phyloP scores from a whole-genome alignment of 1,140 invertebrate species.

The Apis laboriosa region DNA sequence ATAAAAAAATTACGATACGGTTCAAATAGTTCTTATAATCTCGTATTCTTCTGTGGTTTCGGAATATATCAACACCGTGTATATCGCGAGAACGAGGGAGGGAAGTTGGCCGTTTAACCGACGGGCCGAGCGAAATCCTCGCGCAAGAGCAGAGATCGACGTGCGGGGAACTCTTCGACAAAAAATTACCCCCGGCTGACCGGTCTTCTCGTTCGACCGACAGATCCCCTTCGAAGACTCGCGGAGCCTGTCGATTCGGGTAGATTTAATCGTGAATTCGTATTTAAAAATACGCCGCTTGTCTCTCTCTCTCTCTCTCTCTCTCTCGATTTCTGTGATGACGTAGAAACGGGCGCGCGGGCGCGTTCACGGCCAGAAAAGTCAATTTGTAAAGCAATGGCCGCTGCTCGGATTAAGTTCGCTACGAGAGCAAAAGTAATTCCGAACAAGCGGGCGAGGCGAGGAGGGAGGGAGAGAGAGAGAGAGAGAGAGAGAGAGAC shows the following conservation, averaged over 20 bases:
- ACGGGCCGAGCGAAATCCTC: constrained; percentile 27
- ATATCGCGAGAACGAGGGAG: neutral
- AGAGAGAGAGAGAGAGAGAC: too few relatives aligned
- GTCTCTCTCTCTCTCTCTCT: neutral
- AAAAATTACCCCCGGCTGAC: constrained; percentile 45
- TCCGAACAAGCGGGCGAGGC: neutral
- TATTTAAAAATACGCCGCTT: constrained; percentile 31
- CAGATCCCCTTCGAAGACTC: constrained; percentile 48
- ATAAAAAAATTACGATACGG: too few relatives aligned
- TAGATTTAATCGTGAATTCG: constrained; percentile 45
- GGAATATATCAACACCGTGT: too few relatives aligned
- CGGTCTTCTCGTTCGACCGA: constrained; percentile 34
- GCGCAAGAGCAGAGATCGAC: constrained; percentile 22
- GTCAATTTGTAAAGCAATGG: constrained; percentile 13
- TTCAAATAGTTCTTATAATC: too few relatives aligned
- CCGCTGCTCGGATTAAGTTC: constrained; percentile 9
- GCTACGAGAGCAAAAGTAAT: constrained; percentile 14
- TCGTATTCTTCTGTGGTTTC: too few relatives aligned
- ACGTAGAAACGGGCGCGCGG: neutral
- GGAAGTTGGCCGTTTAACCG: constrained; percentile 39
- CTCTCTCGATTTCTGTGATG: constrained; percentile 20
- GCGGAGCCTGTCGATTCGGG: constrained; percentile 37
- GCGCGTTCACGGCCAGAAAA: neutral
- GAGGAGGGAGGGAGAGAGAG: too few relatives aligned
- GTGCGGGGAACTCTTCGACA: constrained; percentile 23